Base-by-base conservation (phyloP, 1,140 invertebrate genomes). In the Venturia canescens region DNA sequence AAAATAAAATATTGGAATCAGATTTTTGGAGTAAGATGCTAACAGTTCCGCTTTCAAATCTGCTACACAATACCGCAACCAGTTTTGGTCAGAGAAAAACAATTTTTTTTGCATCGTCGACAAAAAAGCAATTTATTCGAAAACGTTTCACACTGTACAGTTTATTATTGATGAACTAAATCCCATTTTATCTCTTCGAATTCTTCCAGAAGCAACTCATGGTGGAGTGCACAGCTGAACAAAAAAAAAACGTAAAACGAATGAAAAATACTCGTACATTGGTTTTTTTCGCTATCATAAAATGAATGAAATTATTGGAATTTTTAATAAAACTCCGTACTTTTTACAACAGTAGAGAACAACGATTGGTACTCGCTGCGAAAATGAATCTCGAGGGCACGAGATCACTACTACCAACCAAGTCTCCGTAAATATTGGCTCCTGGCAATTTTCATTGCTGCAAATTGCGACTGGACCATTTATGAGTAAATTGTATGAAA, bases 341-440 rank as follows among this genome's bases (percentile, higher is more conserved):
- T 84, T 90, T 83, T 84, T 84, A 48, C 86, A 86, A 44, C 89
- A 90, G 38, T 88, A 88, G 50, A 90, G 75, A 69, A 85, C 83
- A 80, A 88, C 71, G 4, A 83, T 63, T 16, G 75, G 27, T 6
- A 77, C 31, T 2, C 29, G 80, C 74, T 81, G 86, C 83, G 85
- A 84, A 81, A 88, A 77, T 15, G 72, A 53, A 66, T 86, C 82
- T 83, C 48, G 48, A 75, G 70, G 34, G 66, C 83, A 48, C 31
- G 66, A 69, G 80, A 60, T 71, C 86, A 31, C 86, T 74, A 87
- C 80, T 66, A 86, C 83, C 7, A 88, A 67, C 89, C 89, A 90
- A 27, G 88, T 83, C 83, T 90, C 89, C 23, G 89, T 88, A 57
- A 90, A 90, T 67, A 90, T 90, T 26, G 89, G 85, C 69, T 89